phyloP scores from a whole-genome alignment of 2,113 vertebrate species.

The Cryptotis parvus region DNA sequence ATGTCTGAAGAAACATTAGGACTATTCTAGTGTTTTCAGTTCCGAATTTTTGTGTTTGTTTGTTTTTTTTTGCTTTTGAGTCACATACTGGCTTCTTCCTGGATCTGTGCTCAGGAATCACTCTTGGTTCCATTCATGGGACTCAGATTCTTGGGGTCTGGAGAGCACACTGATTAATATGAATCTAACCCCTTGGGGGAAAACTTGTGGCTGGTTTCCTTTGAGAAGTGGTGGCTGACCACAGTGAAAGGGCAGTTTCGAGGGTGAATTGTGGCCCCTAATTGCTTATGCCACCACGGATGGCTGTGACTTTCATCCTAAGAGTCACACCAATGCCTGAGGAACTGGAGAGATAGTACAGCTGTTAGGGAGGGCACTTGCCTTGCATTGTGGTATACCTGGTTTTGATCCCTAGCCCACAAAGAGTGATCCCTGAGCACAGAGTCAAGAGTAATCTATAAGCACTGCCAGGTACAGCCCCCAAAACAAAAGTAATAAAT shows the following conservation, averaged over 20 bases:
- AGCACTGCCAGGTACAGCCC: too few relatives aligned
- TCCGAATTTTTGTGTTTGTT: not conserved
- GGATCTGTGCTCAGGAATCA: too few relatives aligned
- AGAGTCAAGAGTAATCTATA: too few relatives aligned
- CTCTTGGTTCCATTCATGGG: not conserved
- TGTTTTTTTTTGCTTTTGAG: not conserved
- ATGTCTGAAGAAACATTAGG: not conserved
- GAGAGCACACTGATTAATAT: not conserved
- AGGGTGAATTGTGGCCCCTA: not conserved
- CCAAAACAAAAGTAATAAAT: too few relatives aligned
- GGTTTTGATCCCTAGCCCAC: too few relatives aligned
- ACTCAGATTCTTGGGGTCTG: not conserved
- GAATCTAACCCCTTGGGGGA: not conserved
- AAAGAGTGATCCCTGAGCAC: too few relatives aligned
- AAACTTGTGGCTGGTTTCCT: not conserved
- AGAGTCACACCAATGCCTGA: not conserved
- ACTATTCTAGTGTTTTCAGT: not conserved
- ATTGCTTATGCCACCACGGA: not conserved
- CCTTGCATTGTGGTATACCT: too few relatives aligned
- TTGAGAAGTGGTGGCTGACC: not conserved
- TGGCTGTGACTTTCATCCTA: not conserved
- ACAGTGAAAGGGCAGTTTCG: not conserved
- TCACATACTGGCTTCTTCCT: too few relatives aligned
- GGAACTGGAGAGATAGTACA: too few relatives aligned
- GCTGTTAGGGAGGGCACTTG: too few relatives aligned